Base-by-base conservation (phyloP, 30 jellyfish, hydroid and myxozoan species). In the Aurelia aurita region DNA sequence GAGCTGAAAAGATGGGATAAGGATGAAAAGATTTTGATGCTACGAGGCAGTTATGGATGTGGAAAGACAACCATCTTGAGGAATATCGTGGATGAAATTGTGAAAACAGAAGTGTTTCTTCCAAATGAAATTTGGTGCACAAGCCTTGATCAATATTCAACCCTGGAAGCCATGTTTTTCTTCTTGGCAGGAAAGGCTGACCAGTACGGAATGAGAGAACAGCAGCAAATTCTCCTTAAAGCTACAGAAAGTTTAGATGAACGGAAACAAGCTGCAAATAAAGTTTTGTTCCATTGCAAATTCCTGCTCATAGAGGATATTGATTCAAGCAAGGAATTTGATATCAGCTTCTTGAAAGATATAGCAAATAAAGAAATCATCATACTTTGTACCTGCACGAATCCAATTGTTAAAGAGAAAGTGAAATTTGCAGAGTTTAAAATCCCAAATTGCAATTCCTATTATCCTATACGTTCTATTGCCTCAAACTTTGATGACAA, bases 181-280 rank as follows among this genome's bases (percentile, higher is more conserved):
- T 77, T 77, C 43, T 16, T 77, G 29, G 78, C 88, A 3, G 69
- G 63, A 27, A 77, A 77, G 19, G 88, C 88, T 10, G 88, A 77
- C 5, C 10, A n/a, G 18, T 79, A 51, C 35, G 88, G 88, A 77
- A 45, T 77, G 39, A 39, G 71, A 60, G 70, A 58, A 1, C 44
- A 67, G 23, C 71, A 68, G 10, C 88, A 77, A 61, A 22, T 60
- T 3, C 26, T 77, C 58, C 34, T 19, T 28, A 58, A 19, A 60
- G 46, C 88, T 6, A 39, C 76, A 2, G 69, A 26, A 31, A 45
- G 27, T 8, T 20, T 32, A 9, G 58, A 49, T n/a, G 31, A 23
- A n/a, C 35, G 79, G 26, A 62, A 58, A 11, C 69, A 77, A 10
- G 88, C 88, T 1, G 88, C 88, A 1, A 12, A 58, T n/a, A 39